Evolutionary conservation across 2,797 vertebrate genomes (phyloP), one percentile per base, ranked within the genome.

Genomic region (Pogoniulus pusillus): DNA sequence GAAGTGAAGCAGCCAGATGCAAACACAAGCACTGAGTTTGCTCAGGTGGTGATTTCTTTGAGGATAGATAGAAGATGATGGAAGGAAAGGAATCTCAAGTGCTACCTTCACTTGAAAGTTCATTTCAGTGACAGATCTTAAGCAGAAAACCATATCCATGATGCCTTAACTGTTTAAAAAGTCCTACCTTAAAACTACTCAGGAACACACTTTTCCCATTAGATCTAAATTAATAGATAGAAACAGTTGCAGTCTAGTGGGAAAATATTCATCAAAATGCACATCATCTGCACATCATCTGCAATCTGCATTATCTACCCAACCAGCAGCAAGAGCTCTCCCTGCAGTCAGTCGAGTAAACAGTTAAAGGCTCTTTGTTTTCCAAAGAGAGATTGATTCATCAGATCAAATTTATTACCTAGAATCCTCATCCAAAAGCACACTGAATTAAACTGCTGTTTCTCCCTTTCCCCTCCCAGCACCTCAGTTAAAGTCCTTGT

Each of bases 351-450:
- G 92, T 83, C 85, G 4, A 96, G 90, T 93, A 96, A 96, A 96
- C 84, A 94, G 95, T 95, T 96, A 96, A 96, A 95, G 90, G 93
- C 85, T 93, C 91, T 96, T 96, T 96, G 92, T 93, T 96, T 96
- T 96, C 90, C 66, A 93, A 90, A 77, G 82, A 70, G 83, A 89
- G 91, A 93, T 93, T 93, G 93, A 96, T 91, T 94, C 93, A 93
- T 91, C 91, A 90, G 90, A 95, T 93, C 82, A 93, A 87, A 95
- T 93, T 92, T 94, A 95, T 93, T 89, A 89, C 82, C 76, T 89
- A 60, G 85, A 89, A 94, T 90, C 45, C 84, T 91, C 76, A 24
- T 95, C 86, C 90, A 93, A 93, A 95, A 93, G 64, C 66, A 76
- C 10, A 1, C 71, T 89, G 88, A 94, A 91, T 92, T 89, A 93